Evolutionary conservation across 1,140 invertebrate species (phyloP), one percentile per base, ranked within the genome.

Genomic region (Drosophila guanche): DNA sequence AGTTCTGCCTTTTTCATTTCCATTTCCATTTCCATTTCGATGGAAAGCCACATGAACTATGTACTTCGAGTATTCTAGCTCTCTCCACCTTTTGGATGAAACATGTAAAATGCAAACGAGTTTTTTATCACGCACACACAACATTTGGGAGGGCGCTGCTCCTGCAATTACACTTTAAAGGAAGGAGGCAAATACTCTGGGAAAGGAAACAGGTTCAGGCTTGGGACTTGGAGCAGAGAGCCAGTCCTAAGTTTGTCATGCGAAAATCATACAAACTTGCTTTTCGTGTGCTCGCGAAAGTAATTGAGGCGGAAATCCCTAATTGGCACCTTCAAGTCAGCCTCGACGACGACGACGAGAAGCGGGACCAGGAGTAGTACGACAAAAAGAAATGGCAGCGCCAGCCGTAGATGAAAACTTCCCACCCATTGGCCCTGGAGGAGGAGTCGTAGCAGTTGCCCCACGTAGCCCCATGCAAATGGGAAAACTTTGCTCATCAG

Each of bases 401-500:
- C 33, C 61, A 42, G 29, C 63, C 29, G 37, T 50, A 76, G 63
- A 68, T 76, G 72, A 50, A 62, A 83, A 68, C 79, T 76, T 80
- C 51, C 41, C 56, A 56, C 22, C 16, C 22, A 7, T 20, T 6
- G 50, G n/a, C 1, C 46, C 12, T 43, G 22, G 33, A 40, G 52
- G 8, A 52, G 47, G 22, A 6, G 54, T 12, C 3, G 37, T 12
- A 16, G 22, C 22, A 50, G 58, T 27, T 20, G 76, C 76, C 73
- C 70, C 83, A 88, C 83, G 83, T 81, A 81, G 83, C 72, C 78
- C 52, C 60, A 83, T 88, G 83, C 78, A 88, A 88, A 88, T 88
- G 83, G 83, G 83, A 88, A 88, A 88, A 88, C 83, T 88, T 88
- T 88, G 83, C 84, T 88, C 83, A 88, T 88, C 83, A 88, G 84